Evolutionary conservation across 2,888 invertebrate species (phyloP), one percentile per base, ranked within the genome.

Genomic region (Amphiduros pacificus): DNA sequence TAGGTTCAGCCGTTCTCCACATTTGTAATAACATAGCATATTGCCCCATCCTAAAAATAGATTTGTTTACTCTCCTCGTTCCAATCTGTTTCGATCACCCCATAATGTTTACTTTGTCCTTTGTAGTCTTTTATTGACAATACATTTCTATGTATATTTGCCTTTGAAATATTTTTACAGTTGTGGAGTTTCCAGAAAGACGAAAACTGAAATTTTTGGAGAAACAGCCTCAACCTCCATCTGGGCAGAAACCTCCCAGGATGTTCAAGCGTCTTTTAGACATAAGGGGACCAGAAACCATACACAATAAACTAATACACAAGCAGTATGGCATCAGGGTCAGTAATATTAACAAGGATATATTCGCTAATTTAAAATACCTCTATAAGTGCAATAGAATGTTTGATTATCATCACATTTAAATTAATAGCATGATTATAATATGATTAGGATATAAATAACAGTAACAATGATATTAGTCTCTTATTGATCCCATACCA

Each of bases 321-420:
- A 90, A 92, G 76, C 97, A 99, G 77, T 99, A 88, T 86, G 99
- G 95, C 49, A 89, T 99, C 68, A 86, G 95, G 82, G 94, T 94
- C 85, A 85, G 88, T 83, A 72, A 64, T 63, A 55, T n/a, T n/a
- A n/a, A n/a, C n/a, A n/a, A n/a, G n/a, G n/a, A n/a, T n/a, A n/a
- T n/a, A n/a, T n/a, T n/a, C n/a, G n/a, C n/a, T n/a, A n/a, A n/a
- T n/a, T n/a, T n/a, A n/a, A n/a, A n/a, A n/a, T n/a, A n/a, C n/a
- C n/a, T n/a, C n/a, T 48, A 27, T 2, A 3, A n/a, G 41, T 28
- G 27, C 0, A n/a, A 22, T 57, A 3, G 2, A 50, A 20, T 17
- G 11, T 9, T 11, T 26, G 24, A 6, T 11, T 9, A 52, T 9
- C 24, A 26, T 22, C 5, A 11, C 27, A 22, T 26, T 14, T 20